phyloP scores from a whole-genome alignment of 2,113 vertebrate genomes.

The Taurulus bubalis region DNA sequence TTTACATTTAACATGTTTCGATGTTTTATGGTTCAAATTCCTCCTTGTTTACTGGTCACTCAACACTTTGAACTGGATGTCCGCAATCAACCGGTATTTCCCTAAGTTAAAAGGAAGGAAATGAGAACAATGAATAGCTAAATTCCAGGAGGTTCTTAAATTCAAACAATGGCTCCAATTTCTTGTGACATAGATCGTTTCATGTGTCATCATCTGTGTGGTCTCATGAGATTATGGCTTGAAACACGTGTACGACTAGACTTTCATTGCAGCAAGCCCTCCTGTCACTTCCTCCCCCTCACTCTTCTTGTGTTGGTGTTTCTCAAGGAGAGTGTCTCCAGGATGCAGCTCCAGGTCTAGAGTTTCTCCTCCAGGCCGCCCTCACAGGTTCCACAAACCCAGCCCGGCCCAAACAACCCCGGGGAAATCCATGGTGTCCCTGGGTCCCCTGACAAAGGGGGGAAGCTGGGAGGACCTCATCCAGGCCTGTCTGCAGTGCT shows the following conservation, averaged over 20 bases:
- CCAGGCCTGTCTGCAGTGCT: slow-evolving; percentile 92
- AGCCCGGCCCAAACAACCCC: slow-evolving; percentile 82
- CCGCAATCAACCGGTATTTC: slow-evolving; percentile 66
- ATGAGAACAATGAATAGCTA: slow-evolving; percentile 72
- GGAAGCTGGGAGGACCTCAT: slow-evolving; percentile 94
- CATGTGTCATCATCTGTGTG: neutral
- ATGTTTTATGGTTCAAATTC: neutral
- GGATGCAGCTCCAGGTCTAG: slow-evolving; percentile 86
- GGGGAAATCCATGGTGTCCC: slow-evolving; percentile 84
- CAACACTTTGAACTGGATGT: slow-evolving; percentile 58
- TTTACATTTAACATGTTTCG: neutral
- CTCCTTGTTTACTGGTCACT: slow-evolving; percentile 52
- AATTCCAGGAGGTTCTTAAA: slow-evolving; percentile 14
- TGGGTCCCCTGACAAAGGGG: slow-evolving; percentile 92
- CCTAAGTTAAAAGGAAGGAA: slow-evolving; percentile 71
- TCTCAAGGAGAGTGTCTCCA: slow-evolving; percentile 83
- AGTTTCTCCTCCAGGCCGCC: slow-evolving; percentile 85
- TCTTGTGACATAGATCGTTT: neutral
- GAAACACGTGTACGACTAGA: slow-evolving; percentile 8
- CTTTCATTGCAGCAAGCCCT: slow-evolving; percentile 32
- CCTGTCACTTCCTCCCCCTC: slow-evolving; percentile 48
- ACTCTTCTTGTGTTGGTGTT: slow-evolving; percentile 44
- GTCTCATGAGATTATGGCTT: neutral
- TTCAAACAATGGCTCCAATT: slow-evolving; percentile 42
- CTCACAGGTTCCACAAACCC: slow-evolving; percentile 82